Evolutionary conservation across 2,888 invertebrate genomes (phyloP), one percentile per base, ranked within the genome.

Genomic region (Calameuta idolon): DNA sequence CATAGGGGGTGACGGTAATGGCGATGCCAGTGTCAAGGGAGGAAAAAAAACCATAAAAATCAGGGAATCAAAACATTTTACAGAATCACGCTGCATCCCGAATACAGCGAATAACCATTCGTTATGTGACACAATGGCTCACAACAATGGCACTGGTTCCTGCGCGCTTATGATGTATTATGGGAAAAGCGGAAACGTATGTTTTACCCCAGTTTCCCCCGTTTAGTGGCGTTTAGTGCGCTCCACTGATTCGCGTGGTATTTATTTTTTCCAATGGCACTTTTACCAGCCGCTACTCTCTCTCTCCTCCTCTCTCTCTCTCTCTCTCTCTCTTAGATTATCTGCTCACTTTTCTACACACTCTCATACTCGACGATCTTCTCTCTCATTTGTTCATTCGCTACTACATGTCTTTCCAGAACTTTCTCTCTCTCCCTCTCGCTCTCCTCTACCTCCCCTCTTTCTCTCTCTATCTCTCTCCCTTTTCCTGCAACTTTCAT

Each of bases 211-310:
- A 85, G 87, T 89, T 88, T 86, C 87, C 85, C 88, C 84, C 89
- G 88, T 88, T 89, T 89, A 89, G 87, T 85, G 86, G 88, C 88
- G 83, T 89, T 89, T 89, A 89, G 88, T 85, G 85, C 86, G 87
- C 86, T 87, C 82, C 85, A 84, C 83, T 86, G 88, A 84, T 82
- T 86, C 85, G 84, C 80, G 76, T 80, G 81, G 80, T 85, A 88
- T 87, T 87, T 88, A 87, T 80, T 85, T 86, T 84, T 85, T 80
- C 79, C 81, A 81, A 69, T 76, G 37, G 69, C 76, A 34, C 34
- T 71, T 68, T 33, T 68, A 23, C 77, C 69, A 75, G 69, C 73
- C 76, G n/a, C 79, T 69, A 35, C 74, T 73, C 74, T 71, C 33
- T 69, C 75, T 37, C 77, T 78, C 76, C 76, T 68, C 75, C 73